Evolutionary conservation across 2,113 vertebrate species (phyloP), one percentile per base, ranked within the genome.

Genomic region (Ictalurus punctatus): DNA sequence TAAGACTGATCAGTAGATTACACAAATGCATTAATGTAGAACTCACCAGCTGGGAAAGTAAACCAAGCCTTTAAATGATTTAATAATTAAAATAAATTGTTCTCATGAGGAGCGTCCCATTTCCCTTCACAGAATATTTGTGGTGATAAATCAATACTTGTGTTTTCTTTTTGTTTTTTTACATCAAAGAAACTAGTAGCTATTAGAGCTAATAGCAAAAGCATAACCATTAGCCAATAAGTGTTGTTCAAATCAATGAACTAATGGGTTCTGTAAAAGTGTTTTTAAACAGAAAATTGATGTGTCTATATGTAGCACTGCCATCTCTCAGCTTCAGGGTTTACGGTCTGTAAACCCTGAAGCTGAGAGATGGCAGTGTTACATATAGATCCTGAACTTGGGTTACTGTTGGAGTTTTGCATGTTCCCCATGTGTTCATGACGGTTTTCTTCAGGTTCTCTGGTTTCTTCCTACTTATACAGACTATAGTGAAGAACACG

Each of bases 201-300:
- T 14, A 12, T 30, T 6, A 21, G 4, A 30, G 37, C 85, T 79
- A 10, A 63, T 12, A 76, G 44, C 56, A 58, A 34, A 82, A 73
- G 34, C 17, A 90, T 37, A 78, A 54, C 54, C 23, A 63, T 58
- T 69, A 76, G 54, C 6, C 85, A 58, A 65, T 88, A 76, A 34
- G 56, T 79, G 83, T 21, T 21, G 81, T 85, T 88, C 37, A 81
- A 48, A 56, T 74, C 74, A 81, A 58, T 81, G n/a, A 58, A 34
- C 7, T 81, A 86, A 52, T 67, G 58, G 58, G 37, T 34, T 76
- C 79, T 61, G 23, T 74, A 87, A 82, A 82, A 86, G 27, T 48
- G n/a, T 67, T 82, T 81, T 58, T 2, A 83, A 61, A 37, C 4
- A 61, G 21, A 83, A 80, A 80, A 87, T 87, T n/a, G 82, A 85